Evolutionary conservation across 2,797 vertebrate genomes (phyloP).

Genomic region (Thunnus albacares): DNA sequence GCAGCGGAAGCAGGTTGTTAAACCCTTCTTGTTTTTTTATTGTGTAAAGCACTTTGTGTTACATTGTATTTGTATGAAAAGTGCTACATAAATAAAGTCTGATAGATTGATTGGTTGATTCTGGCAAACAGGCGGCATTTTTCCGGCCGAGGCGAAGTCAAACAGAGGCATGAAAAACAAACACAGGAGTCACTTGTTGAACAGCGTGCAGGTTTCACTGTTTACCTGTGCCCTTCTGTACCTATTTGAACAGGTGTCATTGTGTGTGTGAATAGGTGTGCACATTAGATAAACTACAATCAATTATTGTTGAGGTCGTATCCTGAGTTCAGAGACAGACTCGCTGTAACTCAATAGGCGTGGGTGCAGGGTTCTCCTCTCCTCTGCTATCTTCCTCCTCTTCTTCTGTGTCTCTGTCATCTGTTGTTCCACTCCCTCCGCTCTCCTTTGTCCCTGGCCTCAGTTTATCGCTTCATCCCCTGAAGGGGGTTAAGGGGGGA

Average conservation of each 20-base stretch:
- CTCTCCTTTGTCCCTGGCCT: constrained; percentile 57
- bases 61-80: no score
- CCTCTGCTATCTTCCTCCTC: constrained; percentile 14
- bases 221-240: constrained; percentile 38
- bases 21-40: neutral
- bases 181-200: constrained; percentile 35
- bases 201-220: constrained; percentile 18
- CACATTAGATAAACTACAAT: constrained; percentile 35
- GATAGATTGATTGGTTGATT: neutral
- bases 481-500: constrained; percentile 55
- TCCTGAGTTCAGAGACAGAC: constrained; percentile 44
- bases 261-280: constrained; percentile 27
- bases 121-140: constrained; percentile 39
- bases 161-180: constrained; percentile 47
- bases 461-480: constrained; percentile 62
- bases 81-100: no score
- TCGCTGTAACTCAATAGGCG: constrained; percentile 76
- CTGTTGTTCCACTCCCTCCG: constrained; percentile 35
- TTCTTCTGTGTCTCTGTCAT: constrained; percentile 43
- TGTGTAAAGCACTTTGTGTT: no score
- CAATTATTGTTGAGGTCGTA: constrained; percentile 28
- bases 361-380: constrained; percentile 50
- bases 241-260: constrained; percentile 72
- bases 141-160: constrained; percentile 28
- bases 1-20: constrained; percentile 38